These are phyloP conservation scores for Troides helena DNA, from an alignment of 2,888 invertebrate species.

Conservation along the genomic window DNA sequence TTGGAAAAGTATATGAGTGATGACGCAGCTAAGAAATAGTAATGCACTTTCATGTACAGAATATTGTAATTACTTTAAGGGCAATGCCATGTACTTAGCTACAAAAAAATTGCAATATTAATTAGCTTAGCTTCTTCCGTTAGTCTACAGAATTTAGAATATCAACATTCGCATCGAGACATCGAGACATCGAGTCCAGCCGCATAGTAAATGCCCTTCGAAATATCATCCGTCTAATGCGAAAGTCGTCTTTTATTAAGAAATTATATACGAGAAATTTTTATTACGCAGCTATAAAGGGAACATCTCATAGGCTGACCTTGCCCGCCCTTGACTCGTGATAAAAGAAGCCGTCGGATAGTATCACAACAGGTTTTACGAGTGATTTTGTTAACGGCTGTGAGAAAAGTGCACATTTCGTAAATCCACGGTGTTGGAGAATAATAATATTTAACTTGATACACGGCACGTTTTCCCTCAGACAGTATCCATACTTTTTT, in stretches of 20 bases:
- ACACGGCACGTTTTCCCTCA: neutral
- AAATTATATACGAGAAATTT: neutral
- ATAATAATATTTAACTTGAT: neutral
- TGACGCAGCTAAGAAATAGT: too few species aligned
- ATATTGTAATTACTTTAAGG: too few species aligned
- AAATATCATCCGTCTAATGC: neutral
- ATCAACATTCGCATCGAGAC: neutral
- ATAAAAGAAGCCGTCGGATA: constrained; percentile 5
- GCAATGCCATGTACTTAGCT: too few species aligned
- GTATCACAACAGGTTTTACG: constrained; percentile 9
- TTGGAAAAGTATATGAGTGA: too few species aligned
- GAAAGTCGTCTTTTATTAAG: neutral
- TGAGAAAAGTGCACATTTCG: neutral
- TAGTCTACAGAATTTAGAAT: too few species aligned
- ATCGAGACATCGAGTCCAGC: neutral
- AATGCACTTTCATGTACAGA: too few species aligned
- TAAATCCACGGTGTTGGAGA: neutral
- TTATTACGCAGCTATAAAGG: neutral
- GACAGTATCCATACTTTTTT: too few species aligned
- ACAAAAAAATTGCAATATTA: too few species aligned
- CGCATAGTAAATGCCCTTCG: neutral
- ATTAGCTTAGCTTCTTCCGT: too few species aligned
- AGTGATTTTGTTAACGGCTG: constrained; percentile 1
- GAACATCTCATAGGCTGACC: neutral
- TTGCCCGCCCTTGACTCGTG: constrained; percentile 8